Base-by-base conservation (phyloP, 2,797 vertebrate species). In the Chaunax sp. region DNA sequence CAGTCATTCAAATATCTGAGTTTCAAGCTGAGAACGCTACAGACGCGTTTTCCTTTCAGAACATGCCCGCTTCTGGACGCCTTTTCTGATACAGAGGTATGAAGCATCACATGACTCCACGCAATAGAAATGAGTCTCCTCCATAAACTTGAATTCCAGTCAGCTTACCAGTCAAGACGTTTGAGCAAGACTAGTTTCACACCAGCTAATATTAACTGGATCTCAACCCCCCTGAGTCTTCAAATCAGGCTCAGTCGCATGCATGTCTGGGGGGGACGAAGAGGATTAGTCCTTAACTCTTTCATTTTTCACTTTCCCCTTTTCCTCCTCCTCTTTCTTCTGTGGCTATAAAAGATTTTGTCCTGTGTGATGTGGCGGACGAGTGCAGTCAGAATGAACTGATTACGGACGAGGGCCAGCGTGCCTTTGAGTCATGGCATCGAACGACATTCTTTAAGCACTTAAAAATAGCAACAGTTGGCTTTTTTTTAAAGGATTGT, bases 381-480 rank as follows among this genome's bases (percentile, higher is more conserved):
- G 75, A 86, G 83, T 56, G 80, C 80, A 90, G 90, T 92, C 92
- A 94, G 92, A 94, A 93, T 89, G 90, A 92, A 93, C 87, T 93
- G 94, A 95, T 94, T 94, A 94, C 88, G 89, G 85, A 87, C 37
- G 77, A 84, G 87, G 81, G 84, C 86, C 90, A 71, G 77, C 87
- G 72, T 88, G 89, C 90, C 90, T 91, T 92, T 92, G 87, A 94
- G 89, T 89, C 92, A 90, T 92, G 90, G 90, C 92, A 91, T 87
- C 78, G 58, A 92, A 81, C 75, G 28, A 77, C 92, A 94, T 95
- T 94, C 92, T 92, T 94, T 69, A 83, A 72, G 75, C 73, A 63
- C 89, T 93, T 93, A 94, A 94, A 94, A 94, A 94, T 94, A 94
- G 93, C 86, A 93, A 92, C 93, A 85, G 83, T 90, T 82, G 77